These are phyloP conservation scores for Poeciliopsis gracilis DNA, from an alignment of 2,797 vertebrate species.

Conservation along the genomic window DNA sequence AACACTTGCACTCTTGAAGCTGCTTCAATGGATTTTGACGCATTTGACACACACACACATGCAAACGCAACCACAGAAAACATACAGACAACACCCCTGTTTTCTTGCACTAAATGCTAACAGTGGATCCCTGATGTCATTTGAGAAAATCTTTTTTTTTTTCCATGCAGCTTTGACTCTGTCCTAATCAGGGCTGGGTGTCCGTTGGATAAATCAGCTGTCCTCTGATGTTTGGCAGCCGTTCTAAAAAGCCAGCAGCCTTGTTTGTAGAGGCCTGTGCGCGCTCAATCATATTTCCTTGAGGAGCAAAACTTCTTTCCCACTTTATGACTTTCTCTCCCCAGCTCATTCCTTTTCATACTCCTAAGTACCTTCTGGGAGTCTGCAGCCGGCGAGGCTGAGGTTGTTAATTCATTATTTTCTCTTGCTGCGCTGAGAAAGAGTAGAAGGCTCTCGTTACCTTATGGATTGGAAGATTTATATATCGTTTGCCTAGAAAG, in stretches of 20 bases:
- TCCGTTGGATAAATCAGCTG: constrained; percentile 77
- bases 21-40: constrained; percentile 16
- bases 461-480: constrained; percentile 75
- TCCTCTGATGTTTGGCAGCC: constrained; percentile 79
- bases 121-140: constrained; percentile 57
- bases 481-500: constrained; percentile 59
- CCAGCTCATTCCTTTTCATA: constrained; percentile 49
- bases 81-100: not conserved
- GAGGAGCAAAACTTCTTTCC: constrained; percentile 60
- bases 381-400: constrained; percentile 68
- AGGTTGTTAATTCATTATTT: constrained; percentile 80
- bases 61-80: constrained; percentile 20
- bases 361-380: constrained; percentile 53
- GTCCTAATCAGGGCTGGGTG: constrained; percentile 74
- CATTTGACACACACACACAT: not conserved
- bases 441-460: constrained; percentile 61
- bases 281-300: constrained; percentile 78
- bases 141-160: constrained; percentile 69
- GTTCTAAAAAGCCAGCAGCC: constrained; percentile 74
- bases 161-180: constrained; percentile 63
- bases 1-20: constrained; percentile 5
- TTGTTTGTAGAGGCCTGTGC: constrained; percentile 72
- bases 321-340: constrained; percentile 56
- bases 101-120: constrained; percentile 38
- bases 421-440: constrained; percentile 71